A percentile compares a stretch with the other conserved stretches of the same genome.
Evolutionary conservation across 2,888 invertebrate species (phyloP).

Genomic region (Julus scandinavius): DNA sequence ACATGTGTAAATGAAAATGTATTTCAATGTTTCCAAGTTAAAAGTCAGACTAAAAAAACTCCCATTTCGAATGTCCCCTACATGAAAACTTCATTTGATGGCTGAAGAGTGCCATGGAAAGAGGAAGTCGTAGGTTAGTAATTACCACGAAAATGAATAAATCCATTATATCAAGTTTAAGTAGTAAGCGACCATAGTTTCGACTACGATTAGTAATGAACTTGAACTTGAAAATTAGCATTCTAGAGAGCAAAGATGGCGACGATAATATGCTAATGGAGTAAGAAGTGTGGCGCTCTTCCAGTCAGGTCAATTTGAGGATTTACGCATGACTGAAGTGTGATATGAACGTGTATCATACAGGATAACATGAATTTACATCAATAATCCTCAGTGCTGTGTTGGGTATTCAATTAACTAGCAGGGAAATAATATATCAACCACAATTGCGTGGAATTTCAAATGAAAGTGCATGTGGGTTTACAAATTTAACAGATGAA

Average conservation of each 20-base stretch:
- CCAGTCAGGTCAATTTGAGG: not conserved
- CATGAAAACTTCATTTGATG: not conserved
- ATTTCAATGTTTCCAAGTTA: no score
- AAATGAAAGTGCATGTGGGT: not conserved
- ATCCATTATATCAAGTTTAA: constrained; percentile 39
- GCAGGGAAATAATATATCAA: not conserved
- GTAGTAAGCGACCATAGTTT: constrained; percentile 39
- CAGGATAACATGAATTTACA: constrained; percentile 35
- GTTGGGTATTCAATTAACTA: not conserved
- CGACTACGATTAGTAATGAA: constrained; percentile 42
- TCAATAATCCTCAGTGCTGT: constrained; percentile 34
- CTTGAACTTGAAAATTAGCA: constrained; percentile 31
- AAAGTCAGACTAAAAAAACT: no score
- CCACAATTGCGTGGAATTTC: constrained; percentile 4
- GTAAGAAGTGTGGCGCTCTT: constrained; percentile 12
- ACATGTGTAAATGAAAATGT: no score
- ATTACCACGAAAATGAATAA: constrained; percentile 4
- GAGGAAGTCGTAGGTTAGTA: constrained; percentile 1
- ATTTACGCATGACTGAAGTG: constrained; percentile 38
- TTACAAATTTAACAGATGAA: not conserved
- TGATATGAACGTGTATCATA: constrained; percentile 8
- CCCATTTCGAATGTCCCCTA: not conserved
- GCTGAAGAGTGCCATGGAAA: not conserved
- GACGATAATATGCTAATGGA: constrained; percentile 13
- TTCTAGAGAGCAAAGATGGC: constrained; percentile 28